Base-by-base conservation (phyloP, 2,113 vertebrate species). In the Amphiprion percula region DNA sequence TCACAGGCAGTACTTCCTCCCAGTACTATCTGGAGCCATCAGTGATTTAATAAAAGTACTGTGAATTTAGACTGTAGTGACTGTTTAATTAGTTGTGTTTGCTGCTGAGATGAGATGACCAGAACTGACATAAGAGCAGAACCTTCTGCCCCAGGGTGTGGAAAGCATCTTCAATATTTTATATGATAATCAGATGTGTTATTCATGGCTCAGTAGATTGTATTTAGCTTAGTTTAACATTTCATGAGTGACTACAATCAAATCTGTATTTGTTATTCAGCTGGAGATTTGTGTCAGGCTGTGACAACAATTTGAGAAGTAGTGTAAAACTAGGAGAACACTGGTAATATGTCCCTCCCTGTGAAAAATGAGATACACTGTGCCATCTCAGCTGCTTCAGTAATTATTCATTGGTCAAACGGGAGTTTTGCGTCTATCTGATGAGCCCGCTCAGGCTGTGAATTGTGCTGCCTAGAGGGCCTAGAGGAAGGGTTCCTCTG, bases 321-420 rank as follows among this genome's bases (percentile, higher is more conserved):
- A 74, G 53, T 80, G 71, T 79, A 79, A 74, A 85, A 86, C 74
- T 26, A 23, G n/a, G 37, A 75, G 62, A 90, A 86, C 63, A 79
- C 55, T 30, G 24, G 77, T 86, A 82, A 79, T 60, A 37, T 54
- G 60, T 79, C 67, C 37, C 69, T 61, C 60, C 46, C 61, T 72
- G 78, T 80, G 74, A 82, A 77, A 67, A 86, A 79, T 74, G 62
- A 33, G 37, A 80, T 72, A 64, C 78, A 66, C 30, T 1, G 50
- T 44, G 73, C 58, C 71, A 77, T 67, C 66, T 86, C 67, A 24
- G 66, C 80, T 65, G 78, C 78, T 85, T 83, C 69, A 79, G 84
- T 83, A 80, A 90, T 91, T 87, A 90, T 87, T 90, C 62, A 91
- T 92, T 1, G 59, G 78, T 86, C 82, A 84, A 90, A 87, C 60